These are phyloP conservation scores for Gorsachius goisagi DNA, from an alignment of 2,113 vertebrate genomes.

Conservation along the genomic window DNA sequence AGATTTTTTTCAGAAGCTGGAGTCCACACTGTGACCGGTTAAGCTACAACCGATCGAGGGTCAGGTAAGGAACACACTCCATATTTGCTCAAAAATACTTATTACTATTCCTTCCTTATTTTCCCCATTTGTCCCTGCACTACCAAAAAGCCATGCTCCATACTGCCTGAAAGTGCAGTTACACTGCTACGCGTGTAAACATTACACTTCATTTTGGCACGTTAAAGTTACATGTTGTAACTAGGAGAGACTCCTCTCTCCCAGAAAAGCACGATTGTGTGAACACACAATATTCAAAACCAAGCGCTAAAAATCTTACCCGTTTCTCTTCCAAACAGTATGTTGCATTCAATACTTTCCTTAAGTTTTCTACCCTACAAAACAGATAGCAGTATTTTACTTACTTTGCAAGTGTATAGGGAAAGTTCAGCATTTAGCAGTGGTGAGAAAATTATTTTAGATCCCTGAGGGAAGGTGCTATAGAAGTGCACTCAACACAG, in stretches of 20 bases:
- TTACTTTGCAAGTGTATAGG: neutral
- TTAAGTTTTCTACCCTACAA: neutral
- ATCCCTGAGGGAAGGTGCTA: constrained; percentile 15
- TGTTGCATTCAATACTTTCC: neutral
- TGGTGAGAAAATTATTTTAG: constrained; percentile 28
- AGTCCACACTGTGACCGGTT: neutral
- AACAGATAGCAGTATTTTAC: neutral
- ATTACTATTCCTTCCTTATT: neutral
- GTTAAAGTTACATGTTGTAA: neutral
- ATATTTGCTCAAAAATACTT: neutral
- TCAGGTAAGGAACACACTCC: neutral
- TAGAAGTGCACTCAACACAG: neutral
- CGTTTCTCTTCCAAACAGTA: neutral
- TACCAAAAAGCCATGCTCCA: neutral
- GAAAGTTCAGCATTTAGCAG: constrained; percentile 22
- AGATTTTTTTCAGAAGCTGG: neutral
- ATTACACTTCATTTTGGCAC: neutral
- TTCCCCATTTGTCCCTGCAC: neutral
- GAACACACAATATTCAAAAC: neutral
- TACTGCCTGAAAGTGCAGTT: neutral
- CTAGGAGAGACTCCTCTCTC: neutral
- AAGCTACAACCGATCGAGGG: neutral
- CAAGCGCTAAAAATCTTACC: neutral
- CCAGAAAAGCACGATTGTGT: neutral
- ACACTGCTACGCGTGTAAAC: rapidly evolving